These are phyloP conservation scores for Aegithalos caudatus DNA, from an alignment of 2,113 vertebrate genomes.

Conservation along the genomic window DNA sequence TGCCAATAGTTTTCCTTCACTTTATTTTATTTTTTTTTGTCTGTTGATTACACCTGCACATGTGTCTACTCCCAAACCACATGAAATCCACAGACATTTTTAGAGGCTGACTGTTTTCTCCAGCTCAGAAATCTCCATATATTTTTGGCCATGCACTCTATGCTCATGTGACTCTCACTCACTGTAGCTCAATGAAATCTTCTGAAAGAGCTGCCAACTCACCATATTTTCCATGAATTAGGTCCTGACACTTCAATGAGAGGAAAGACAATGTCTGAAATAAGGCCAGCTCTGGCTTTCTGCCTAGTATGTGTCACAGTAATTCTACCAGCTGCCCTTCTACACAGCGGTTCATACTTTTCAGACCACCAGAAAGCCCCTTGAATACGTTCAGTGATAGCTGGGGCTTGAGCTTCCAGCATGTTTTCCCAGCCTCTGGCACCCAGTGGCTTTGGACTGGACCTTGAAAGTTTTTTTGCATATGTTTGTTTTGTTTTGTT, in stretches of 20 bases:
- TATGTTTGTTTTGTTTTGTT: constrained; percentile 73
- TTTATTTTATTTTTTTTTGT: neutral
- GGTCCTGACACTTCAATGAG: constrained; percentile 84
- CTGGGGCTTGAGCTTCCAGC: constrained; percentile 52
- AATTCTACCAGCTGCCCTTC: constrained; percentile 78
- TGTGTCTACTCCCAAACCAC: constrained; percentile 49
- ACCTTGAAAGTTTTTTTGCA: constrained; percentile 48
- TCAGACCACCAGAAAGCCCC: constrained; percentile 78
- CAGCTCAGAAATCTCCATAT: constrained; percentile 58
- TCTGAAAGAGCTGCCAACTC: constrained; percentile 79
- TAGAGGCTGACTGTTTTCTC: constrained; percentile 54
- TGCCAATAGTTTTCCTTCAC: neutral
- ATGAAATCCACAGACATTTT: constrained; percentile 59
- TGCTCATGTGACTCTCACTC: constrained; percentile 75
- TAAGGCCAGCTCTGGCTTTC: constrained; percentile 76
- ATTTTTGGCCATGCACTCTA: constrained; percentile 53
- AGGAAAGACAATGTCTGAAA: constrained; percentile 85
- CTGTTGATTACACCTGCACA: constrained; percentile 70
- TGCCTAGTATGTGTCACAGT: constrained; percentile 81
- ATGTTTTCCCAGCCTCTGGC: constrained; percentile 78
- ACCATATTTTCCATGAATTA: constrained; percentile 85
- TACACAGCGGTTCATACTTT: constrained; percentile 75
- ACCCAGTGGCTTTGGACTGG: constrained; percentile 70
- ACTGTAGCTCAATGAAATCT: constrained; percentile 77
- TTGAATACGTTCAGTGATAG: constrained; percentile 69